Conservation (phyloP, 2,888 invertebrate genomes). For the Brachyptera risi region DNA sequence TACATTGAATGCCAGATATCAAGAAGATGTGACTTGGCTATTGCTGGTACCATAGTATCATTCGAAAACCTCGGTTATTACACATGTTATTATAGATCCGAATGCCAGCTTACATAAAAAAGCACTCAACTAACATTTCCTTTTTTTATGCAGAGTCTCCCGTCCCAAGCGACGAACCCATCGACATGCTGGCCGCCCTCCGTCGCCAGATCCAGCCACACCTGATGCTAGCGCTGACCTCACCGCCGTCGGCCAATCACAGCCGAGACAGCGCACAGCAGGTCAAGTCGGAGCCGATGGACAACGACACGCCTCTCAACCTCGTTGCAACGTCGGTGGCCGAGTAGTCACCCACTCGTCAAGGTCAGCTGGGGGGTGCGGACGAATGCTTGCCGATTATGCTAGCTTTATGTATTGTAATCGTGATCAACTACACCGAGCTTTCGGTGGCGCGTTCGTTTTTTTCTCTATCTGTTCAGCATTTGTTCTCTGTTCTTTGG, state of each 20-base stretch:
- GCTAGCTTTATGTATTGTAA: no score
- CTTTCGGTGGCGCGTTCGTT: background rate
- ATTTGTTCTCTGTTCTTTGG: no score
- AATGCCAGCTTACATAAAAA: no score
- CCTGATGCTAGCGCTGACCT: constrained; percentile 58
- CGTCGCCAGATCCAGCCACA: constrained; percentile 68
- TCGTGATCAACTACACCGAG: background rate
- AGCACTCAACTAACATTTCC: no score
- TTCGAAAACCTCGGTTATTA: no score
- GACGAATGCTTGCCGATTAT: background rate
- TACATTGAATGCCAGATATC: no score
- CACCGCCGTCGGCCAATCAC: constrained; percentile 40
- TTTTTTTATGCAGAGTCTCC: no score
- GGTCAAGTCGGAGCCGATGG: constrained; percentile 40
- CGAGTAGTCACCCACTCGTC: constrained; percentile 3
- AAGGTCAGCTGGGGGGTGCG: background rate
- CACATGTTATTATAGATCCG: no score
- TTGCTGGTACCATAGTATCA: no score
- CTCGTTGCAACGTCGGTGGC: constrained; percentile 54
- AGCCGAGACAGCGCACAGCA: constrained; percentile 32
- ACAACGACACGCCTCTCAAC: constrained; percentile 56
- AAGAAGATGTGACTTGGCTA: no score
- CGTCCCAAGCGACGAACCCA: constrained; percentile 54
- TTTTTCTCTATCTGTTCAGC: background rate
- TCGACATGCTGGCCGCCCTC: constrained; percentile 65